A percentile compares a stretch with the other conserved stretches of the same genome.
These are phyloP conservation scores for Slavum lentiscoides DNA, from an alignment of 2,888 invertebrate genomes.

Conservation along the genomic window DNA sequence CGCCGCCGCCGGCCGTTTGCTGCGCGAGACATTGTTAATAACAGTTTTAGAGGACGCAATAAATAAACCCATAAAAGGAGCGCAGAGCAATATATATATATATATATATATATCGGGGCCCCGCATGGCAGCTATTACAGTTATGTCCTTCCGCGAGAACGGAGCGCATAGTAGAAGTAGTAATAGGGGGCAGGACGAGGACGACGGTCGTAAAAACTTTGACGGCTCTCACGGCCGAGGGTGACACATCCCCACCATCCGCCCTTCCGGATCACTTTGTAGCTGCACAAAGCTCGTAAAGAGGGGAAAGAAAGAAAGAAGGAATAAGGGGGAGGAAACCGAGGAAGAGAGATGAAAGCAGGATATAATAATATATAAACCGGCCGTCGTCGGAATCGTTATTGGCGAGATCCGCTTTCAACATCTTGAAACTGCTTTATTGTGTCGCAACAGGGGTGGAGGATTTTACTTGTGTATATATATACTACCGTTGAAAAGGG, in stretches of 20 bases:
- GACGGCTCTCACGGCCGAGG: conserved; percentile 27
- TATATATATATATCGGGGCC: conserved; percentile 5
- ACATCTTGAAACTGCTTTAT: conserved; percentile 52
- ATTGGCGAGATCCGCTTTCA: conserved; percentile 52
- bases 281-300: conserved; percentile 36
- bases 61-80: conserved; percentile 51
- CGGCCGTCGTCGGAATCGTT: conserved; percentile 43
- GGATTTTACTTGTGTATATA: conserved; percentile 41
- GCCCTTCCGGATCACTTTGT: conserved; percentile 48
- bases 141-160: conserved; percentile 13
- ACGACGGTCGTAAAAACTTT: conserved; percentile 47
- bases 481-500: conserved; percentile 26
- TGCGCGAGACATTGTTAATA: conserved; percentile 50
- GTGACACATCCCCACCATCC: conserved; percentile 17
- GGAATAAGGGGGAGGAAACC: conserved; percentile 21
- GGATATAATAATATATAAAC: conserved; percentile 40
- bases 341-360: conserved; percentile 18
- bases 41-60: conserved; percentile 48
- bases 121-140: conserved; percentile 42
- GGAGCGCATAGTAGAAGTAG: no score
- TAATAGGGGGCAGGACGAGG: background rate
- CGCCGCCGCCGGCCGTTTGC: background rate
- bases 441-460: conserved; percentile 45
- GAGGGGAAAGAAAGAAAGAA: conserved; percentile 13
- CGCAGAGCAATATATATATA: background rate